These are phyloP conservation scores for Phoenicopterus ruber DNA, from an alignment of 2,113 vertebrate species.

Conservation along the genomic window DNA sequence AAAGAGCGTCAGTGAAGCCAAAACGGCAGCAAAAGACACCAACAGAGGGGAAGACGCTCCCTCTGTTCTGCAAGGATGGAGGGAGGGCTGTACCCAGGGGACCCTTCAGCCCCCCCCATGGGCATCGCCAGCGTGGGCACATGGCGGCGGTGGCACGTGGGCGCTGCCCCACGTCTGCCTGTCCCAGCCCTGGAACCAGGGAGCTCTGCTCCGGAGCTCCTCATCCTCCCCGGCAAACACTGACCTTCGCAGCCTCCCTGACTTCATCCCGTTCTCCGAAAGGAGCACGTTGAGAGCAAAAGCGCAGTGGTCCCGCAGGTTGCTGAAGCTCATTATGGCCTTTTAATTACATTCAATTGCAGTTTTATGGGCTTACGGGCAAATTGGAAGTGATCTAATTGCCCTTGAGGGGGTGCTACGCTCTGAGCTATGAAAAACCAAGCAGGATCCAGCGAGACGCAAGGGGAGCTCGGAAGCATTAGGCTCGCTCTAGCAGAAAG, in stretches of 20 bases:
- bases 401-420: constrained; percentile 63
- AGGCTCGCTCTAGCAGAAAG: background rate
- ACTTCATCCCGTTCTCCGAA: background rate
- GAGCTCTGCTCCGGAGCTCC: background rate
- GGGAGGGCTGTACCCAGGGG: background rate
- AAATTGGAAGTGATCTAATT: constrained; percentile 65
- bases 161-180: fast-evolving
- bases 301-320: constrained; percentile 1
- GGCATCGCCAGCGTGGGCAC: fast-evolving
- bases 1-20: background rate
- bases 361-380: constrained; percentile 55
- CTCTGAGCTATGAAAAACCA: constrained; percentile 35
- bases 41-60: background rate
- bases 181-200: fast-evolving
- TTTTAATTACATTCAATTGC: constrained; percentile 68
- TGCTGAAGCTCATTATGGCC: constrained; percentile 46
- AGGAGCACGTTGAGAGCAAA: background rate
- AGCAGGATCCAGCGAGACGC: background rate
- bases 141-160: fast-evolving
- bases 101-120: background rate
- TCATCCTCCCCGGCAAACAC: background rate
- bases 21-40: background rate
- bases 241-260: background rate
- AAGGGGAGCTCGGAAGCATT: background rate
- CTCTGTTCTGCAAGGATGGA: fast-evolving